Conservation (phyloP, 2,113 vertebrate species). For the Coryphaenoides rupestris region DNA sequence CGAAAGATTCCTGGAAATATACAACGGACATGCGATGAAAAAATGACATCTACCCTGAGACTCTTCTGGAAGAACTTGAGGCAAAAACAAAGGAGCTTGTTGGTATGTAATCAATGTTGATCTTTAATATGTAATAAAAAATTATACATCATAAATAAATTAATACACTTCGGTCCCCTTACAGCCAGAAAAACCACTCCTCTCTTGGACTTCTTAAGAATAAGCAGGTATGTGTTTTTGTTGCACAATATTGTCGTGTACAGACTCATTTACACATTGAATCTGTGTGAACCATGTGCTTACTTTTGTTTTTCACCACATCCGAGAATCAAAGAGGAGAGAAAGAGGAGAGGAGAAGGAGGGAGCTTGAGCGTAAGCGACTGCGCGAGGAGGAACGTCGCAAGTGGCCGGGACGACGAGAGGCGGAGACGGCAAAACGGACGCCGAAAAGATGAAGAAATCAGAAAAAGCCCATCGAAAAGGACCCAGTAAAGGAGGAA, state of each 20-base stretch:
- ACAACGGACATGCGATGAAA: constrained; percentile 92
- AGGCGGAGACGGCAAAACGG: constrained; percentile 93
- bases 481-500: constrained; percentile 89
- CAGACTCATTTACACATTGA: neutral
- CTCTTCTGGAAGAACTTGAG: constrained; percentile 94
- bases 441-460: constrained; percentile 91
- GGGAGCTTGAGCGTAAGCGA: constrained; percentile 94
- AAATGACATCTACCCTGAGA: constrained; percentile 92
- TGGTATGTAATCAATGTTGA: constrained; percentile 72
- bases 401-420: constrained; percentile 97
- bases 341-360: constrained; percentile 89
- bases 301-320: neutral
- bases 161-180: constrained; percentile 20
- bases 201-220: constrained; percentile 96
- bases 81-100: constrained; percentile 94
- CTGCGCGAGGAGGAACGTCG: constrained; percentile 94
- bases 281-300: neutral
- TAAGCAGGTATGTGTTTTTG: constrained; percentile 84
- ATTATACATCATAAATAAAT: neutral
- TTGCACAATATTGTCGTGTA: neutral
- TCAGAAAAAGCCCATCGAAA: constrained; percentile 80
- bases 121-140: neutral
- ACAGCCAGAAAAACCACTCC: constrained; percentile 96
- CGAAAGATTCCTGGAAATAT: constrained; percentile 92
- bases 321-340: constrained; percentile 91